phyloP scores from a whole-genome alignment of 35 echinoderm and acorn worm genomes.

The Anneissia japonica region DNA sequence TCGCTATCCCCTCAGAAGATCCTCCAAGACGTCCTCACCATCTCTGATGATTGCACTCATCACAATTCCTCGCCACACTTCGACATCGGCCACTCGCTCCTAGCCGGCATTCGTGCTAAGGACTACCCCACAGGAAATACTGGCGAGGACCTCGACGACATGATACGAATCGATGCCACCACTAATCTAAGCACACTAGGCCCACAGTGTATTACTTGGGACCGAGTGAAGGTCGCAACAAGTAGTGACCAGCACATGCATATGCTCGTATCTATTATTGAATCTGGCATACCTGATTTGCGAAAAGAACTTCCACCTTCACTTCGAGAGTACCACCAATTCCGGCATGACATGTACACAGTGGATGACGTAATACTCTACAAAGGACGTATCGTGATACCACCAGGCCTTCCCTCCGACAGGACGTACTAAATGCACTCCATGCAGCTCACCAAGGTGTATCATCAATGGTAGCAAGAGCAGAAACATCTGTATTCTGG shows the following conservation, averaged over 20 bases:
- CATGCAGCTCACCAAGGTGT: slow-evolving; percentile 55
- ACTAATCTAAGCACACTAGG: neutral
- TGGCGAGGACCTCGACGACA: neutral
- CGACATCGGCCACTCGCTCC: no score
- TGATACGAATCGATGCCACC: no score
- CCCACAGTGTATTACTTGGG: slow-evolving; percentile 12
- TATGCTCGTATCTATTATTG: neutral
- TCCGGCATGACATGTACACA: slow-evolving; percentile 10
- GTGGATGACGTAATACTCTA: slow-evolving; percentile 34
- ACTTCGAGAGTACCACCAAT: slow-evolving; percentile 34
- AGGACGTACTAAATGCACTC: slow-evolving; percentile 19
- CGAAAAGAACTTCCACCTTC: slow-evolving; percentile 13
- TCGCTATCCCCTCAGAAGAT: neutral
- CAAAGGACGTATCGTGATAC: slow-evolving; percentile 47
- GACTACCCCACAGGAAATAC: no score
- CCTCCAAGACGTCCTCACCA: neutral
- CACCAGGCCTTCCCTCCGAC: slow-evolving; percentile 33
- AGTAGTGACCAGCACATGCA: slow-evolving; percentile 22
- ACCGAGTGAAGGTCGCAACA: slow-evolving; percentile 10
- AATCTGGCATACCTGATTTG: slow-evolving; percentile 9
- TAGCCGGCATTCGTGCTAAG: no score
- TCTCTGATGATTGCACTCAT: no score
- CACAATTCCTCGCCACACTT: no score
- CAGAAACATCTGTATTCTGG: slow-evolving; percentile 47
- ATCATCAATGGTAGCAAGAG: slow-evolving; percentile 30